These are phyloP conservation scores for Microplitis mediator DNA, from an alignment of 1,140 invertebrate species.

Conservation along the genomic window DNA sequence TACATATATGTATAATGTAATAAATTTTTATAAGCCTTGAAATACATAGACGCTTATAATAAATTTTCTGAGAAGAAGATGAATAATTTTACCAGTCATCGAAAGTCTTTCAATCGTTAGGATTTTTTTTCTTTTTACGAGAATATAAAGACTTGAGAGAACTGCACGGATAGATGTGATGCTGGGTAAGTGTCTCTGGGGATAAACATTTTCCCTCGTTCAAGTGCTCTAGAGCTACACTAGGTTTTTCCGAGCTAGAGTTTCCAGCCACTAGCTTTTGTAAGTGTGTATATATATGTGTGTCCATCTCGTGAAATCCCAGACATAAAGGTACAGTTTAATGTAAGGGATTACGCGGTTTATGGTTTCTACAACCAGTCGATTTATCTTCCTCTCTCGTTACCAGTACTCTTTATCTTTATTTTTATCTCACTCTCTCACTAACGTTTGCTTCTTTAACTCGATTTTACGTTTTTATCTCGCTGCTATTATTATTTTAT, in stretches of 20 bases:
- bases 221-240: too few species aligned
- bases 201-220: too few species aligned
- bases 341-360: slow-evolving; percentile 54
- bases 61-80: background rate
- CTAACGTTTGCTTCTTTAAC: slow-evolving; percentile 8
- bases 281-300: background rate
- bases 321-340: slow-evolving; percentile 42
- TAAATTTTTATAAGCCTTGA: too few species aligned
- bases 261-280: background rate
- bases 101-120: background rate
- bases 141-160: too few species aligned
- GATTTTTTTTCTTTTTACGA: background rate
- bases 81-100: background rate
- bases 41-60: too few species aligned
- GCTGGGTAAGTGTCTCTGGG: too few species aligned
- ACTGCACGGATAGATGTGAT: too few species aligned
- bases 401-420: slow-evolving; percentile 23
- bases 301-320: background rate
- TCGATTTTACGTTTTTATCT: slow-evolving; percentile 4
- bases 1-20: too few species aligned
- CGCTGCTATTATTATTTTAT: too few species aligned
- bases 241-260: too few species aligned
- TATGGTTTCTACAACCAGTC: slow-evolving; percentile 41
- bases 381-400: slow-evolving; percentile 28
- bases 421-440: slow-evolving; percentile 11